Evolutionary conservation across 2,797 vertebrate species (phyloP).

Genomic region (Taeniopygia guttata): DNA sequence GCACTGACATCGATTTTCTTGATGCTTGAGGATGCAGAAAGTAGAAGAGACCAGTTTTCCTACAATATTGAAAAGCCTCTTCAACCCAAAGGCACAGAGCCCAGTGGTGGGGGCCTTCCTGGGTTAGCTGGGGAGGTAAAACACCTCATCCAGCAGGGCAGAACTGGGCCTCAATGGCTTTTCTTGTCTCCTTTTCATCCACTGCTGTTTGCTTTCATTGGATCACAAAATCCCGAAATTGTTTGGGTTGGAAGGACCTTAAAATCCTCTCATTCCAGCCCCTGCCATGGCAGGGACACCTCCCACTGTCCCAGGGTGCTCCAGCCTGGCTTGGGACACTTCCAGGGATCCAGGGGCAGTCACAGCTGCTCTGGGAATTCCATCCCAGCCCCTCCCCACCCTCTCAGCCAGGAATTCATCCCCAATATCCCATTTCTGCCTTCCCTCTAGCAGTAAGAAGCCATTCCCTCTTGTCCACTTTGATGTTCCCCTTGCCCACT

Average conservation of each 20-base stretch:
- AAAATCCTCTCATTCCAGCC: background rate
- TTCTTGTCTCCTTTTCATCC: background rate
- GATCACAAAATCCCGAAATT: no score
- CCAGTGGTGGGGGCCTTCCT: background rate
- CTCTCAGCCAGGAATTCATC: accelerated
- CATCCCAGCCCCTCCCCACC: background rate
- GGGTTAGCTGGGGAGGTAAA: background rate
- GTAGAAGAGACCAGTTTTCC: background rate
- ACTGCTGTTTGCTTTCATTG: accelerated
- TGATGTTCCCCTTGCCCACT: no score
- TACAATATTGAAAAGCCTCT: background rate
- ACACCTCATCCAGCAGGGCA: background rate
- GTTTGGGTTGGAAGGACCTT: background rate
- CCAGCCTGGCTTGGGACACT: accelerated
- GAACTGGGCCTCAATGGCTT: background rate
- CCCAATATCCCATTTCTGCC: accelerated
- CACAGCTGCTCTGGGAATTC: background rate
- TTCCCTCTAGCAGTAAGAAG: background rate
- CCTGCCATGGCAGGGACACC: background rate
- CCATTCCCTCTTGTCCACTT: background rate
- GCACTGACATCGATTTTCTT: background rate
- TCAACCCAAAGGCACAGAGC: background rate
- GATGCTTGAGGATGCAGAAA: background rate
- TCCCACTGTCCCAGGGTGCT: accelerated
- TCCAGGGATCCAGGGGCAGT: background rate